Conservation (phyloP, 1,140 invertebrate genomes). For the Archivesica marissinica region DNA sequence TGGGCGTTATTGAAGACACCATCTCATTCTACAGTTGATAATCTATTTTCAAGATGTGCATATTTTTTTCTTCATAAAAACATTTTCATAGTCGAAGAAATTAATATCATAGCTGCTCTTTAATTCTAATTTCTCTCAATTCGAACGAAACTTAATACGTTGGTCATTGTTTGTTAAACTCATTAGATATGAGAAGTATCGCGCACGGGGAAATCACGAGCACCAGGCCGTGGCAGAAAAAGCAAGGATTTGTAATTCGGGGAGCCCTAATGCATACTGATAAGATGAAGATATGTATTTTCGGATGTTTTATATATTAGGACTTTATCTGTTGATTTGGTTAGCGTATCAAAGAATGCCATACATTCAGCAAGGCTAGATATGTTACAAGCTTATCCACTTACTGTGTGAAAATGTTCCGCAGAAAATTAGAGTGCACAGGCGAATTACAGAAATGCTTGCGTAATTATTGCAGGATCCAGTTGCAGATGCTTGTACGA, state of each 20-base stretch:
- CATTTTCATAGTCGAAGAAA: constrained; percentile 57
- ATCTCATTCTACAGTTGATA: not conserved
- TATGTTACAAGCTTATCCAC: constrained; percentile 4
- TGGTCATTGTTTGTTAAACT: constrained; percentile 39
- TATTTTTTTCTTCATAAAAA: constrained; percentile 22
- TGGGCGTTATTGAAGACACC: not conserved
- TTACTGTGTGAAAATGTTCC: constrained; percentile 46
- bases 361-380: constrained; percentile 4
- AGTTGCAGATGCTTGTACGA: not conserved
- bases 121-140: constrained; percentile 54
- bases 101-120: constrained; percentile 54
- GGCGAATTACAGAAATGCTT: not conserved
- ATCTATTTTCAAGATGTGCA: not conserved
- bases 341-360: constrained; percentile 61
- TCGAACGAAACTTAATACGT: constrained; percentile 50
- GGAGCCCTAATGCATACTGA: constrained; percentile 37
- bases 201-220: constrained; percentile 45
- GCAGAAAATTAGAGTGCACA: not conserved
- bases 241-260: constrained; percentile 57
- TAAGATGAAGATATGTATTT: constrained; percentile 52
- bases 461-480: not conserved
- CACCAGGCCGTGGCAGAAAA: constrained; percentile 47
- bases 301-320: constrained; percentile 55
- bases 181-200: constrained; percentile 31
- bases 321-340: constrained; percentile 54